Percentiles rank a stretch among this genome's conserved stretches.
Evolutionary conservation across 2,113 vertebrate species (phyloP).

Genomic region (Cettia cetti): DNA sequence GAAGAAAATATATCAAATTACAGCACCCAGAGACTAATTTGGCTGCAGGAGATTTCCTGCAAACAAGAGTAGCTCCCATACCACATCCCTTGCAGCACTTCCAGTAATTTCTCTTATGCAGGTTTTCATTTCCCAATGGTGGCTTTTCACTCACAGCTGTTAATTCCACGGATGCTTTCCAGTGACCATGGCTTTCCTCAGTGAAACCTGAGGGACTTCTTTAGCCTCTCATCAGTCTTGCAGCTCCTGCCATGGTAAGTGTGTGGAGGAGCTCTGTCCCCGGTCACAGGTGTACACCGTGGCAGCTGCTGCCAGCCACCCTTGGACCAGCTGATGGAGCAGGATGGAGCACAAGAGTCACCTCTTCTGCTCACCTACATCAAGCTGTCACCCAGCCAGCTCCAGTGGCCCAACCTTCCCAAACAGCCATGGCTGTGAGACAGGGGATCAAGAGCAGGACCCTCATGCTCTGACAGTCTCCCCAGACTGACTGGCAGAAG

Average conservation of each 20-base stretch:
- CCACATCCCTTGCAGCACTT: not conserved
- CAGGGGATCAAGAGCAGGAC: not conserved
- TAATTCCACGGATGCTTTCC: not conserved
- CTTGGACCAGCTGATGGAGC: not conserved
- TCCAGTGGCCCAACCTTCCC: not conserved
- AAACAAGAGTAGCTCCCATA: not conserved
- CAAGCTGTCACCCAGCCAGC: not conserved
- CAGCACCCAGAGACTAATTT: not conserved
- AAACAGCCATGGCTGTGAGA: not conserved
- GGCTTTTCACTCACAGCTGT: not conserved
- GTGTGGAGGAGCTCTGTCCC: not conserved
- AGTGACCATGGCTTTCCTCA: not conserved
- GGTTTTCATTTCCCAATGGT: not conserved
- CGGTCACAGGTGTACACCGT: accelerated
- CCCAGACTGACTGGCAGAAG: not conserved
- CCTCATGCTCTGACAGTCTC: not conserved
- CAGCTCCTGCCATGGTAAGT: not conserved
- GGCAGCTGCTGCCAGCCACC: not conserved
- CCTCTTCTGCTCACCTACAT: not conserved
- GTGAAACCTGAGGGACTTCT: not conserved
- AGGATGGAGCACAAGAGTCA: not conserved
- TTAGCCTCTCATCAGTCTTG: not conserved
- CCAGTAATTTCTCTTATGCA: not conserved
- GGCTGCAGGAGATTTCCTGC: not conserved
- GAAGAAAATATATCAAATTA: not conserved